phyloP scores from a whole-genome alignment of 2,888 invertebrate genomes.

The Microdon myrmicae region DNA sequence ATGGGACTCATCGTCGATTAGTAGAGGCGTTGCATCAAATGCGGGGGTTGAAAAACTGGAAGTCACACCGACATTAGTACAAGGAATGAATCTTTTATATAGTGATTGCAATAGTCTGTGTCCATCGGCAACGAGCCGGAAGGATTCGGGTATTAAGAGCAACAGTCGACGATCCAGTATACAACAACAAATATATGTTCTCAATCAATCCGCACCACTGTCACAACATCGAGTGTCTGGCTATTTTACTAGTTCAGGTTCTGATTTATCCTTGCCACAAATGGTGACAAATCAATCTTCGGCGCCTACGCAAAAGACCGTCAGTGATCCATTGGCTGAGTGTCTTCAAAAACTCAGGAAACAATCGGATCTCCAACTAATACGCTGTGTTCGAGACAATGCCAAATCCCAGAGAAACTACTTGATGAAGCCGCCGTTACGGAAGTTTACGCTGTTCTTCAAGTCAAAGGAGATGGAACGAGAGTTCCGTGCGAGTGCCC shows the following conservation, averaged over 20 bases:
- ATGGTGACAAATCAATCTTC: slow-evolving; percentile 65
- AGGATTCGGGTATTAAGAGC: slow-evolving; percentile 88
- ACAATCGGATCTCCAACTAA: slow-evolving; percentile 88
- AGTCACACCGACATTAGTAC: slow-evolving; percentile 13
- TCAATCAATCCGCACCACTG: slow-evolving; percentile 79
- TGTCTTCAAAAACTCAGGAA: slow-evolving; percentile 85
- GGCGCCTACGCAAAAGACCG: slow-evolving; percentile 66
- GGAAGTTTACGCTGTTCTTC: slow-evolving; percentile 84
- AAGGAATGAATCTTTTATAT: too few relatives aligned
- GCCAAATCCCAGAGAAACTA: slow-evolving; percentile 85
- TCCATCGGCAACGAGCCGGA: slow-evolving; percentile 82
- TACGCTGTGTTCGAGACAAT: slow-evolving; percentile 87
- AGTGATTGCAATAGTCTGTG: slow-evolving; percentile 77
- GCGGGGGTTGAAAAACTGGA: slow-evolving; percentile 62
- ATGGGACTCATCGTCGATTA: slow-evolving; percentile 64
- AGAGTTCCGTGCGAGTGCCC: slow-evolving; percentile 85
- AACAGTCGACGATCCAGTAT: slow-evolving; percentile 87
- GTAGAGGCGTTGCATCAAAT: slow-evolving; percentile 67
- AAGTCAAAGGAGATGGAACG: slow-evolving; percentile 81
- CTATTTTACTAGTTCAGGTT: slow-evolving; percentile 88
- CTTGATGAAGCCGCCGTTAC: slow-evolving; percentile 86
- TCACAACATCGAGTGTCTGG: slow-evolving; percentile 86
- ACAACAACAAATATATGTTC: slow-evolving; percentile 79
- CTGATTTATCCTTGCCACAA: slow-evolving; percentile 63
- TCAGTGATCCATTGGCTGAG: slow-evolving; percentile 75